A percentile compares a stretch with the other conserved stretches of the same genome.
Evolutionary conservation across 1,140 invertebrate genomes (phyloP).

Genomic region (Cydia fagiglandana): DNA sequence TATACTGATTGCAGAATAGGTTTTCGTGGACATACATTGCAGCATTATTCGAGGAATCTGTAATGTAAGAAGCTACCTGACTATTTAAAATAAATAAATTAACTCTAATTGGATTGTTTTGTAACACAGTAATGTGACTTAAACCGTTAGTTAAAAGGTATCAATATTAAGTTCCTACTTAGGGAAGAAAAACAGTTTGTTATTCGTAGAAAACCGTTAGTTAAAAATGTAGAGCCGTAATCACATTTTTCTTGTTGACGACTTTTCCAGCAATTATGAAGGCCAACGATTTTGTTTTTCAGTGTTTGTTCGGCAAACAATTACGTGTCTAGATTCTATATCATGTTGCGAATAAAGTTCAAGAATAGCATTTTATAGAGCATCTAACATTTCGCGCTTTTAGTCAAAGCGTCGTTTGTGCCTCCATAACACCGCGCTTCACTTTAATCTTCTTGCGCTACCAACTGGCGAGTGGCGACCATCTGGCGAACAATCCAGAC

Average conservation of each 20-base stretch:
- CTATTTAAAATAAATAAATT: background rate
- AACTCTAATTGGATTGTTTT: conserved; percentile 3
- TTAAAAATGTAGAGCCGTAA: conserved; percentile 16
- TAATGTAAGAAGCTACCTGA: background rate
- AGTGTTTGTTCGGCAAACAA: background rate
- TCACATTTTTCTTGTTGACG: background rate
- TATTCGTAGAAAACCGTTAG: conserved; percentile 1
- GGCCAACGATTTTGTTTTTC: background rate
- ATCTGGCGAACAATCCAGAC: conserved; percentile 23
- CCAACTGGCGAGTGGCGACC: conserved; percentile 9
- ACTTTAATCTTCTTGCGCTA: conserved; percentile 18
- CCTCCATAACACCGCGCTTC: background rate
- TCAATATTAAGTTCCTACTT: background rate
- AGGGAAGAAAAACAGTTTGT: background rate
- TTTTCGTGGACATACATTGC: background rate
- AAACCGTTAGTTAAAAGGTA: background rate
- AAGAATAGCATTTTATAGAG: conserved; percentile 7
- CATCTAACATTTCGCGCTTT: background rate
- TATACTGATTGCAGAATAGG: no score
- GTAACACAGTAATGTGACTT: conserved; percentile 7
- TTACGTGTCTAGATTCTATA: background rate
- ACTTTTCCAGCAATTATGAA: background rate
- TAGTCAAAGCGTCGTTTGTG: background rate
- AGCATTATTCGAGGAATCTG: background rate
- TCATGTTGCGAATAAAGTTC: background rate